A percentile compares a stretch with the other conserved stretches of the same genome.
Evolutionary conservation across 2,888 invertebrate genomes (phyloP).

Genomic region (Ypsolopha scabrella): DNA sequence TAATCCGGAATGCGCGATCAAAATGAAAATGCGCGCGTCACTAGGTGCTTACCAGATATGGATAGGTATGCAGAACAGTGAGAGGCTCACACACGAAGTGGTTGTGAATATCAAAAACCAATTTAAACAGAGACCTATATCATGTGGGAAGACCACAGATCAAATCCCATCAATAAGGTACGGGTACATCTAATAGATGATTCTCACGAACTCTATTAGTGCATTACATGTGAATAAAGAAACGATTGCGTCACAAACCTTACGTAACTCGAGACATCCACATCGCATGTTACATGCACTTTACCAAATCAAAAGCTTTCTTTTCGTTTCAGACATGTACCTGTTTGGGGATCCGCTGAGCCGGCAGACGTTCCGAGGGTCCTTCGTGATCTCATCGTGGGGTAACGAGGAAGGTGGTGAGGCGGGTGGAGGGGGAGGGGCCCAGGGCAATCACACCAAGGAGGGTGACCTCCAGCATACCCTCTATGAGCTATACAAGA

Average conservation of each 20-base stretch:
- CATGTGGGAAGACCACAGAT: no score
- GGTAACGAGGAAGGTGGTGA: constrained; percentile 71
- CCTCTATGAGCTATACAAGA: constrained; percentile 79
- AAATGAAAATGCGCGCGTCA: no score
- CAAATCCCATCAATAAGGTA: no score
- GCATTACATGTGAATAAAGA: background rate
- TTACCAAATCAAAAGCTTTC: background rate
- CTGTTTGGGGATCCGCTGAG: constrained; percentile 78
- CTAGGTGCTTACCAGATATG: no score
- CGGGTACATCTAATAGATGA: no score
- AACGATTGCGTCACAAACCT: background rate
- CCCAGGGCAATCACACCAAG: constrained; percentile 77
- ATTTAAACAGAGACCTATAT: no score
- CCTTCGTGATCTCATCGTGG: constrained; percentile 83
- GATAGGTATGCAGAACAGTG: no score
- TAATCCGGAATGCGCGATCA: no score
- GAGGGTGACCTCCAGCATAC: constrained; percentile 81
- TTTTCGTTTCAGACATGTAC: constrained; percentile 74
- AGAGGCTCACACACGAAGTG: no score
- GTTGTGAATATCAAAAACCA: no score
- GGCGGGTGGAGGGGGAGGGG: constrained; percentile 74
- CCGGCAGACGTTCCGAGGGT: constrained; percentile 86
- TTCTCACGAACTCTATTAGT: no score
- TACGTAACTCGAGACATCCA: background rate
- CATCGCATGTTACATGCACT: background rate